Evolutionary conservation across 1,140 invertebrate species (phyloP).

Genomic region (Drosophila quadrilineata): DNA sequence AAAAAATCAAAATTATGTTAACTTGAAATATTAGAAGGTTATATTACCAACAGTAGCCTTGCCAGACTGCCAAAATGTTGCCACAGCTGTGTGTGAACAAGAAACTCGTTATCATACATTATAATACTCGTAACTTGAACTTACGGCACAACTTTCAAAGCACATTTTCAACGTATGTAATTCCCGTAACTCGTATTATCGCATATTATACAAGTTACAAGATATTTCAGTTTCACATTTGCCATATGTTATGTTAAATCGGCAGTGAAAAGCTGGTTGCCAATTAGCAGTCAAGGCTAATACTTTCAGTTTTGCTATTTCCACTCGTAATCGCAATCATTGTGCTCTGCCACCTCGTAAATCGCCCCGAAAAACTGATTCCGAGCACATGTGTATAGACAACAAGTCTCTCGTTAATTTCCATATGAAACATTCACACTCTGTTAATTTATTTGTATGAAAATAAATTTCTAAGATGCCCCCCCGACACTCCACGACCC

Average conservation of each 20-base stretch:
- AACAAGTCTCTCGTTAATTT: not conserved
- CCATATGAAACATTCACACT: constrained; percentile 12
- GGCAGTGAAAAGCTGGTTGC: constrained; percentile 3
- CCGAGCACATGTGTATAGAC: not conserved
- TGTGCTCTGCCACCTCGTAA: constrained; percentile 10
- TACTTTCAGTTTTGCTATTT: constrained; percentile 11
- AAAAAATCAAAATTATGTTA: not conserved
- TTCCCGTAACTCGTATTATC: constrained; percentile 11
- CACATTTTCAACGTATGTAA: not conserved
- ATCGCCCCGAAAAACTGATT: constrained; percentile 5
- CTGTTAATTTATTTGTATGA: constrained; percentile 15
- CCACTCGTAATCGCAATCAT: not conserved
- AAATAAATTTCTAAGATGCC: too few relatives aligned
- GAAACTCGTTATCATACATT: not conserved
- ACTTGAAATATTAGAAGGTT: not conserved
- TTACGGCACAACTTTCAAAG: constrained; percentile 15
- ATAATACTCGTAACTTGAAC: not conserved
- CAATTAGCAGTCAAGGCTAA: constrained; percentile 29
- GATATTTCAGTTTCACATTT: too few relatives aligned
- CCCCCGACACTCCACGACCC: too few relatives aligned
- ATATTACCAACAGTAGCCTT: too few relatives aligned
- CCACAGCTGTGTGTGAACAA: not conserved
- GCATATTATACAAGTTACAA: constrained; percentile 4
- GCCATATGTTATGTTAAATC: constrained; percentile 11
- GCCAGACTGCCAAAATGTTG: not conserved